Conservation (phyloP, 2,797 vertebrate genomes). For the Pitangus sulphuratus region DNA sequence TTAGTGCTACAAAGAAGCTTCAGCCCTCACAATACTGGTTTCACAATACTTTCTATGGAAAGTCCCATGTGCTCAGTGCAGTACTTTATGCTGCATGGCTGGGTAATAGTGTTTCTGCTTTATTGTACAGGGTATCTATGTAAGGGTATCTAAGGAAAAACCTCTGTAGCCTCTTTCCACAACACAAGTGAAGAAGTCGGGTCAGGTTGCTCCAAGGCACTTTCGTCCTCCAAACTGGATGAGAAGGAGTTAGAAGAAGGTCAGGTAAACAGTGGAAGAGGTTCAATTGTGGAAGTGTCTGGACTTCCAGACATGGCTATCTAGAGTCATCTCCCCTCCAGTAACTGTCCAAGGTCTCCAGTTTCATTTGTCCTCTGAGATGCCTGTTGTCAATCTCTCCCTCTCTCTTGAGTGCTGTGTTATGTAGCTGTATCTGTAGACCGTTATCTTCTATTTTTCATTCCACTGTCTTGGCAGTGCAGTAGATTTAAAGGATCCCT, state of each 20-base stretch:
- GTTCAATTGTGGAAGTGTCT: not conserved
- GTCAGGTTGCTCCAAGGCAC: not conserved
- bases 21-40: not conserved
- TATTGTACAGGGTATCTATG: not conserved
- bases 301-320: not conserved
- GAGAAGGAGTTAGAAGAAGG: not conserved
- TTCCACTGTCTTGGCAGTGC: not conserved
- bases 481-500: not conserved
- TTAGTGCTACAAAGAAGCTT: not conserved
- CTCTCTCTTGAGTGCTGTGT: not conserved
- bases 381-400: not conserved
- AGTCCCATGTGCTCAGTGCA: not conserved
- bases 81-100: fast-evolving
- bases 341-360: not conserved
- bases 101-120: not conserved
- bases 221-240: not conserved
- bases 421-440: not conserved
- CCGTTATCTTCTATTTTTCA: not conserved
- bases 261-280: not conserved
- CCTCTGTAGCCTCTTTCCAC: not conserved
- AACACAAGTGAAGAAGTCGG: not conserved
- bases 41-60: slow-evolving; percentile 14
- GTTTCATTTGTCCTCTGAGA: not conserved
- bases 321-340: not conserved
- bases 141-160: not conserved